Evolutionary conservation across 1,140 invertebrate genomes (phyloP).

Genomic region (Pogonomyrmex barbatus): DNA sequence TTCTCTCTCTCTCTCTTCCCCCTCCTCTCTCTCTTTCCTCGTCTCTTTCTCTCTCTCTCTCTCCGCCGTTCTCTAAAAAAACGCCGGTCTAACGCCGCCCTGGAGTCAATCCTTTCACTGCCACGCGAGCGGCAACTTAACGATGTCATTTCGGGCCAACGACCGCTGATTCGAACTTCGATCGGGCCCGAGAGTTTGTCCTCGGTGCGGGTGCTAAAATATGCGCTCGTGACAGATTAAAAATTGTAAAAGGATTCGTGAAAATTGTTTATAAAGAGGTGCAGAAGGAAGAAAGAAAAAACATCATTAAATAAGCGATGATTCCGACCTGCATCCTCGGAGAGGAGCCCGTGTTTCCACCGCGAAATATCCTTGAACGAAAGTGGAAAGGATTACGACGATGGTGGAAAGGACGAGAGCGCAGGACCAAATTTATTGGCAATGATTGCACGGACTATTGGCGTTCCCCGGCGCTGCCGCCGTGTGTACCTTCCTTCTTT

Average conservation of each 20-base stretch:
- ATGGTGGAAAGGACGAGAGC: not conserved
- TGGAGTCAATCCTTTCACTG: slow-evolving; percentile 70
- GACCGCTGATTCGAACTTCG: slow-evolving; percentile 54
- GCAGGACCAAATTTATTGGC: slow-evolving; percentile 51
- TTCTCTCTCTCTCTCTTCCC: too few species aligned
- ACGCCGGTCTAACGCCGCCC: slow-evolving; percentile 61
- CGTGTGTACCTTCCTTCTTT: slow-evolving; percentile 27
- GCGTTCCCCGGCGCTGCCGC: not conserved
- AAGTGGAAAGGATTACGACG: not conserved
- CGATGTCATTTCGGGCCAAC: slow-evolving; percentile 70
- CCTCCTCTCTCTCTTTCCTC: not conserved
- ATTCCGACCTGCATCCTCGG: not conserved
- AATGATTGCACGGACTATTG: slow-evolving; percentile 31
- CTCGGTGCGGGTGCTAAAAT: not conserved
- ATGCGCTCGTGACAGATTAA: not conserved
- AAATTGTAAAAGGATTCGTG: not conserved
- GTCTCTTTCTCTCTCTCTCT: slow-evolving; percentile 6
- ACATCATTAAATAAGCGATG: too few species aligned
- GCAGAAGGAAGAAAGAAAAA: not conserved
- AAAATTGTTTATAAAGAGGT: not conserved
- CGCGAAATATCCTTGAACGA: not conserved
- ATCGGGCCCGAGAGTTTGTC: slow-evolving; percentile 17
- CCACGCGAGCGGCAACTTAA: slow-evolving; percentile 66
- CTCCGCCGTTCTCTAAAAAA: slow-evolving; percentile 32
- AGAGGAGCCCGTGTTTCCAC: not conserved